These are phyloP conservation scores for Passerculus sandwichensis DNA, from an alignment of 2,797 vertebrate species.

Conservation along the genomic window DNA sequence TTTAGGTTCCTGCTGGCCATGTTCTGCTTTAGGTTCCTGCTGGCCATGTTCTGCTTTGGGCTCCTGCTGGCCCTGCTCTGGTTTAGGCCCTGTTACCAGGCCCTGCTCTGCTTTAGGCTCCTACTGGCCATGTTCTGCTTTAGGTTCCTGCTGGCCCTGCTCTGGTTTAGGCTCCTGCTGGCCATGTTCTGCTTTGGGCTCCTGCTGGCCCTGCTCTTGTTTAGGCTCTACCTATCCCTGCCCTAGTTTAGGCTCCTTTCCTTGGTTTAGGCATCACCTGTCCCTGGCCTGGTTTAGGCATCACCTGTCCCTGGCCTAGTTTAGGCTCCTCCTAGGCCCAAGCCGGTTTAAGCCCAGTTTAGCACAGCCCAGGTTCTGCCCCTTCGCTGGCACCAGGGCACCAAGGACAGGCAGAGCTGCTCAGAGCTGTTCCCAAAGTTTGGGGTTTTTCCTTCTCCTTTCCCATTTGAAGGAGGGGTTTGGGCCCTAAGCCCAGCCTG, in stretches of 20 bases:
- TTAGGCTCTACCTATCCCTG: too few species aligned
- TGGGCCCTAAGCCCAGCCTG: not conserved
- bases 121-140: not conserved
- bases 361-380: accelerated
- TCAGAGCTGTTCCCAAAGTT: not conserved
- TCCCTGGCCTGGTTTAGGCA: too few species aligned
- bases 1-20: too few species aligned
- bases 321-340: not conserved
- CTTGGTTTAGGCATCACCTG: too few species aligned
- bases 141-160: not conserved
- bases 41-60: too few species aligned
- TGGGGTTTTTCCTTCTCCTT: not conserved
- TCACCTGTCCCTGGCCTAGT: not conserved
- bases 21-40: not conserved
- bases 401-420: not conserved
- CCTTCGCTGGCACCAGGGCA: accelerated
- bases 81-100: too few species aligned
- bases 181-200: too few species aligned
- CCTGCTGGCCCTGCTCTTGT: too few species aligned
- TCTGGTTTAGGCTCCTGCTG: not conserved
- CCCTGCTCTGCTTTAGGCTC: not conserved
- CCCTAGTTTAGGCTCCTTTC: too few species aligned
- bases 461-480: accelerated
- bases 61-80: accelerated
- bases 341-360: accelerated